phyloP scores from a whole-genome alignment of 1,140 invertebrate genomes.

The Brachionus paranguensis region DNA sequence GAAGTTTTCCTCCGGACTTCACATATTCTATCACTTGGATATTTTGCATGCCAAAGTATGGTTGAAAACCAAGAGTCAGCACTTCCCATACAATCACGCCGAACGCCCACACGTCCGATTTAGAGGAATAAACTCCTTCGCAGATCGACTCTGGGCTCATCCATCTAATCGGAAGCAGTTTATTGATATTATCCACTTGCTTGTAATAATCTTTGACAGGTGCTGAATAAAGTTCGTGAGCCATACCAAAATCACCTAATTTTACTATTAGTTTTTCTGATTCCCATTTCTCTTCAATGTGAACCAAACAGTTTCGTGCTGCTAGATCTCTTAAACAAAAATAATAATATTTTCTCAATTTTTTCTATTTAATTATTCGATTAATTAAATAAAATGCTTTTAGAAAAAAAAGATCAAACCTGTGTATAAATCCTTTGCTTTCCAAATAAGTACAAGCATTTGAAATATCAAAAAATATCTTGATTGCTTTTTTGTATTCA shows the following conservation, averaged over 20 bases:
- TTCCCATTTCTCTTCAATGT: neutral
- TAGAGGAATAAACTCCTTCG: slow-evolving; percentile 78
- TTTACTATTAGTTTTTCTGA: neutral
- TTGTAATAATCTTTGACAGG: slow-evolving; percentile 35
- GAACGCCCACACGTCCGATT: slow-evolving; percentile 85
- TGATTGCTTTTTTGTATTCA: slow-evolving; percentile 9
- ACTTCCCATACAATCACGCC: slow-evolving; percentile 88
- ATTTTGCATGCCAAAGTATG: slow-evolving; percentile 7
- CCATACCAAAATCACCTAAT: slow-evolving; percentile 31
- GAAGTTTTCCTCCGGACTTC: neutral
- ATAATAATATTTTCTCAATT: neutral
- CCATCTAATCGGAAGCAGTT: slow-evolving; percentile 79
- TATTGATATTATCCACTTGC: neutral
- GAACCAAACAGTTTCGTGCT: slow-evolving; percentile 29
- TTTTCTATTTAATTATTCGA: neutral
- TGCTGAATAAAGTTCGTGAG: neutral
- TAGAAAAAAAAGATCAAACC: neutral
- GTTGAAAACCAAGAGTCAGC: slow-evolving; percentile 21
- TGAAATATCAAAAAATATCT: slow-evolving; percentile 14
- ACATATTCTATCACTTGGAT: slow-evolving; percentile 15
- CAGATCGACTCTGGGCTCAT: slow-evolving; percentile 87
- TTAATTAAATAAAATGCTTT: too few relatives aligned
- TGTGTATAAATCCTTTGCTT: neutral
- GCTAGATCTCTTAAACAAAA: slow-evolving; percentile 33
- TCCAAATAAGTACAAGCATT: slow-evolving; percentile 27